Evolutionary conservation across 1,140 invertebrate genomes (phyloP).

Genomic region (Magallana ariakensis): DNA sequence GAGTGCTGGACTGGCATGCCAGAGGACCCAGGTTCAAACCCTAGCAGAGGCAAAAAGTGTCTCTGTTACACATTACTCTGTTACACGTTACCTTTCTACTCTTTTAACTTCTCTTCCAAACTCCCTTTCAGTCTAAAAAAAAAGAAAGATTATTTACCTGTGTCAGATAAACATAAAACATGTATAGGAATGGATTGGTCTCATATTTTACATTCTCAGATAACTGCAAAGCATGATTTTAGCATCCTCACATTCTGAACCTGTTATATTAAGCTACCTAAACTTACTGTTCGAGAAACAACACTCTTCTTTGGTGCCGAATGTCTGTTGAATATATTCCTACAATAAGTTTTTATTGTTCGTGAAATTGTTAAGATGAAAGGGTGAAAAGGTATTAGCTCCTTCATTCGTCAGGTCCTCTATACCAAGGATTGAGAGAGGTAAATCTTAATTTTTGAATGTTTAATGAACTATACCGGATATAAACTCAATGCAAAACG

Average conservation of each 20-base stretch:
- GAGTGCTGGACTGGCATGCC: too few relatives aligned
- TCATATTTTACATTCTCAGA: not conserved
- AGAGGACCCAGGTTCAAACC: too few relatives aligned
- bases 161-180: not conserved
- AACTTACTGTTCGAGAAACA: slow-evolving; percentile 70
- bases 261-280: not conserved
- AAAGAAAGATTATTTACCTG: not conserved
- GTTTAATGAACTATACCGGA: too few relatives aligned
- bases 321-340: slow-evolving; percentile 72
- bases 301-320: slow-evolving; percentile 66
- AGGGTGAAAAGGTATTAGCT: too few relatives aligned
- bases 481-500: too few relatives aligned
- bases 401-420: too few relatives aligned
- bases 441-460: too few relatives aligned
- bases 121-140: slow-evolving; percentile 71
- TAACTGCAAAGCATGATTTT: not conserved
- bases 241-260: not conserved
- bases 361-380: too few relatives aligned
- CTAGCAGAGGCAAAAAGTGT: too few relatives aligned
- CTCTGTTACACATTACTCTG: too few relatives aligned
- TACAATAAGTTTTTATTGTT: slow-evolving; percentile 26
- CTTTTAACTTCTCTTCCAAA: slow-evolving; percentile 73
- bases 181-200: not conserved
- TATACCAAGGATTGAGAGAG: too few relatives aligned
- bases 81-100: slow-evolving; percentile 71